Evolutionary conservation across 2,113 vertebrate species (phyloP), one percentile per base, ranked within the genome.

Genomic region (Pseudorasbora parva): DNA sequence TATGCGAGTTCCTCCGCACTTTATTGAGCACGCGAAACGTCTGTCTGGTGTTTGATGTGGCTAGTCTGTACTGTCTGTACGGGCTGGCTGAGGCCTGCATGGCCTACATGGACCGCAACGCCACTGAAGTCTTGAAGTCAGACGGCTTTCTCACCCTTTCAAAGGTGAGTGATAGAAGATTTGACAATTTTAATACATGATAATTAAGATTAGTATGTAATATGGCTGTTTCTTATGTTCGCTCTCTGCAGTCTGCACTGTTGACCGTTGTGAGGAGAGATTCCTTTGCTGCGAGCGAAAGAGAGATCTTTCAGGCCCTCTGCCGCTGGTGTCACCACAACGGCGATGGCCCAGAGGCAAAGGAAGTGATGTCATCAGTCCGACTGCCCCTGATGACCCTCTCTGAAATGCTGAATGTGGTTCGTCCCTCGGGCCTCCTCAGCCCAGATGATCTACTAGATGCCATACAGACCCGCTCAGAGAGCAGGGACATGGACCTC

Each of bases 401-500:
- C 84, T 96, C 96, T 1, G 98, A 99, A 82, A 96, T 99, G 88
- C 92, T 99, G 82, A 98, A 99, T 49, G 96, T 98, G 85, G 98
- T 99, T 78, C 94, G 97, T 51, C 98, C 97, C 21, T 97, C 97
- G 0, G 95, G 95, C 56, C 92, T 99, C 3, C 88, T 99, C 89
- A 98, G 95, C 88, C 97, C 98, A 0, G 97, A 99, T 82, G 93
- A 98, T 87, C 96, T 99, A 91, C 92, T 99, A 83, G 98, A 99
- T 87, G 98, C 98, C 89, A 99, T 99, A 88, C 98, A 99, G 95
- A 95, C 95, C 30, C 96, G 97, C 74, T 98, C 98, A 0, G 97
- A 99, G 93, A 98, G 98, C 93, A 95, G 98, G 19, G 97, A 99
- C 91, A 99, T 98, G 97, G 98, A 99, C 90, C 96, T 99, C 14